Evolutionary conservation across 2,797 vertebrate species (phyloP).

Genomic region (Balearica regulorum): DNA sequence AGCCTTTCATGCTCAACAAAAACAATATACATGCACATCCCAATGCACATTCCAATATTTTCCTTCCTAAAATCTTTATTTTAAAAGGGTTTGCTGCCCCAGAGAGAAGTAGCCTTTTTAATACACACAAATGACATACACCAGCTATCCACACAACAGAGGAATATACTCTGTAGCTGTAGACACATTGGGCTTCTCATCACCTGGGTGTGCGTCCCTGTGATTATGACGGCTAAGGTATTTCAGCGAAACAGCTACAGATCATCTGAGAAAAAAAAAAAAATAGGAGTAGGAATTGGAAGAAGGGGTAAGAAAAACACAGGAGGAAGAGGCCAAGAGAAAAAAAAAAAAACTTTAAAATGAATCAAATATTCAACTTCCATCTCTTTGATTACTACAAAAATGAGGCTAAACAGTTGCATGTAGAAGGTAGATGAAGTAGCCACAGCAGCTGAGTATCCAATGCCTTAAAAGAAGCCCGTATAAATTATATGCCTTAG

Average conservation of each 20-base stretch:
- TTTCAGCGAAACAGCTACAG: background rate
- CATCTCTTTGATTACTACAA: background rate
- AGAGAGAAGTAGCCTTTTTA: background rate
- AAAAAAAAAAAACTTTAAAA: background rate
- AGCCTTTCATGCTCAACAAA: background rate
- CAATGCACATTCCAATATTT: background rate
- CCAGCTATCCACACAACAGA: background rate
- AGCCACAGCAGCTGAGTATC: background rate
- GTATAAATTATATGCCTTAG: background rate
- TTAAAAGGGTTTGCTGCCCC: background rate
- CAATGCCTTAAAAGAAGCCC: background rate
- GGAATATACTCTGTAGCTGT: fast-evolving
- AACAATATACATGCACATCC: fast-evolving
- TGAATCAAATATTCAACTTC: background rate
- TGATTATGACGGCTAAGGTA: background rate
- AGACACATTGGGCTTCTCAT: background rate
- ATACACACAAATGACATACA: background rate
- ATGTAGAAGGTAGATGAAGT: background rate
- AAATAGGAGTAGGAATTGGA: background rate
- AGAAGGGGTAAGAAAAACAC: background rate
- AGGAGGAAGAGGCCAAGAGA: background rate
- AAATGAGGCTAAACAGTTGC: background rate
- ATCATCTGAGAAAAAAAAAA: slow-evolving; percentile 8
- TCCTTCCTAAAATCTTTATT: background rate
- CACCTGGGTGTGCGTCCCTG: fast-evolving